Percentiles rank a stretch among this genome's conserved stretches.
phyloP scores from a whole-genome alignment of 2,797 vertebrate species.

The Heteromormyrus szaboi region DNA sequence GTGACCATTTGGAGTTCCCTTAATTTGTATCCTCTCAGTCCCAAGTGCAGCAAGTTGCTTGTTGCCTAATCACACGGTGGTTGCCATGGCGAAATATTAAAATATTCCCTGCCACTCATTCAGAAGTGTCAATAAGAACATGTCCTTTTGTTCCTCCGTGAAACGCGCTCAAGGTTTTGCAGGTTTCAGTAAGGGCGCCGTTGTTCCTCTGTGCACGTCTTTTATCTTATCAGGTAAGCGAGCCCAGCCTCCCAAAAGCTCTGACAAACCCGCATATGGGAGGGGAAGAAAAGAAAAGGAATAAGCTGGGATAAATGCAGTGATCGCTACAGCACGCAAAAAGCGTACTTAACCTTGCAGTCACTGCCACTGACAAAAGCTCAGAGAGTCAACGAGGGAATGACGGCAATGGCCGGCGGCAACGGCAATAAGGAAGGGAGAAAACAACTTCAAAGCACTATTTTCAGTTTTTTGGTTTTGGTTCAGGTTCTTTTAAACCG shows the following conservation, averaged over 20 bases:
- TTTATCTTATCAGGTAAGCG: conserved; percentile 50
- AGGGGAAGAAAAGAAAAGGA: not conserved
- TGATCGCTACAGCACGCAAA: not conserved
- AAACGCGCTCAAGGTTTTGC: not conserved
- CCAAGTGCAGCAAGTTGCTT: conserved; percentile 55
- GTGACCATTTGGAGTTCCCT: conserved; percentile 56
- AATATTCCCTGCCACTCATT: conserved; percentile 54
- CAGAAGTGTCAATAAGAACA: conserved; percentile 39
- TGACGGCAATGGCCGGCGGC: not conserved
- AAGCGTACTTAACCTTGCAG: not conserved
- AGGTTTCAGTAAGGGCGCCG: conserved; percentile 25
- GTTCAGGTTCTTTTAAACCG: not conserved
- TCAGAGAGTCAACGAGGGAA: not conserved
- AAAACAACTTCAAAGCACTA: not conserved
- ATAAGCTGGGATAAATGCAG: not conserved
- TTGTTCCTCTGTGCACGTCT: conserved; percentile 37
- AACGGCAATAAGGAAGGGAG: not conserved
- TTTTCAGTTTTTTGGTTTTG: not conserved
- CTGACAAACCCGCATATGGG: not conserved
- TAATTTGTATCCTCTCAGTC: conserved; percentile 65
- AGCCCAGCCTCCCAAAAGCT: conserved; percentile 48
- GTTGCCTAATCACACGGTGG: conserved; percentile 58
- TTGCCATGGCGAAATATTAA: conserved; percentile 67
- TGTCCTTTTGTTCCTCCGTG: conserved; percentile 4
- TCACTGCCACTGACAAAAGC: not conserved